Evolutionary conservation across 1,140 invertebrate species (phyloP), one percentile per base, ranked within the genome.

Genomic region (Nasonia giraulti): DNA sequence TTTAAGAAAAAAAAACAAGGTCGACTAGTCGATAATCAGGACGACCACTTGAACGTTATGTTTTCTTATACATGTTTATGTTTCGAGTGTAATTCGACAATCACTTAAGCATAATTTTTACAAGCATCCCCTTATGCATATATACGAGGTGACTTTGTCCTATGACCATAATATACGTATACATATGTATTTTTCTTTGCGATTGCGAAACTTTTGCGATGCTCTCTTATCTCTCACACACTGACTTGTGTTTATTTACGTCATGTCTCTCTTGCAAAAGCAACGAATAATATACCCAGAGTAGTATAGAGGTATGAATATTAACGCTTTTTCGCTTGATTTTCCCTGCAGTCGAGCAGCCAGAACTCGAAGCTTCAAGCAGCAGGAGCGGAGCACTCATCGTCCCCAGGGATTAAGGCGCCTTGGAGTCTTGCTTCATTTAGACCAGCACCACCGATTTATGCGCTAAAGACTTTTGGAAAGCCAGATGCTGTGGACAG

Each of bases 351-450:
- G 88, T 89, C 86, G 84, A 90, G 80, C 80, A 90, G 89, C 20
- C 88, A 86, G 88, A 92, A 89, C 86, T 89, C 87, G 85, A 93
- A 92, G 81, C 88, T 86, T 80, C 68, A 90, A 89, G 81, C 88
- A 86, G 74, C 86, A 83, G 87, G 85, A 79, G 84, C 83, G 89
- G 91, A 92, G 71, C 87, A 89, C 83, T 90, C 86, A 87, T 87
- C 87, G 33, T 86, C 90, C 85, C 88, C 88, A 90, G 89, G 89
- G 85, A 92, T 89, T 93, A 92, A 90, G 87, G 89, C 84, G 68
- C 90, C 90, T 85, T 93, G 92, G 92, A 90, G 88, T 80, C 88
- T 93, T 40, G 90, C 92, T 87, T 92, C 89, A 55, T 87, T 93
- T 87, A 89, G 92, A 86, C 92, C 92, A 86, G 92, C 92, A 71